Evolutionary conservation across 1,140 invertebrate genomes (phyloP), one percentile per base, ranked within the genome.

Genomic region (Manduca sexta): DNA sequence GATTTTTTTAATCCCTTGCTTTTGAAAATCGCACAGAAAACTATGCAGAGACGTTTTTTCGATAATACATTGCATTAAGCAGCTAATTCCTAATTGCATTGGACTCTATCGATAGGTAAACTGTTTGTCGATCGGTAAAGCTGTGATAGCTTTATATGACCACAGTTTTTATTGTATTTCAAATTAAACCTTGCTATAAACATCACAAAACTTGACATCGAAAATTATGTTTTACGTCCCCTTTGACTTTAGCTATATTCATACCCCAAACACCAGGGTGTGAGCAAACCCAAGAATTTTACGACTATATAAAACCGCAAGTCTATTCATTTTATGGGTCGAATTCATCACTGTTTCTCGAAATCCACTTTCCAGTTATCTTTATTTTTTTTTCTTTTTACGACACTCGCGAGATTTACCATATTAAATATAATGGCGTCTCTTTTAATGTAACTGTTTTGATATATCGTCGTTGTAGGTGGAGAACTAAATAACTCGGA

Each of bases 311-410:
- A 74, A 71, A 74, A 45, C 48, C 21, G 26, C 33, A 50, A 64
- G 57, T 68, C 64, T 72, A 72, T 69, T 69, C 61, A 69, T 66
- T 72, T 74, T 70, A 74, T 49, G 66, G 63, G 56, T 66, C 52
- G 65, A 67, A 73, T 73, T 73, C 64, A 75, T 75, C 69, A 73
- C 64, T 43, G 60, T 50, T 66, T 57, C 50, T 46, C 33, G 39
- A 56, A 68, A 60, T 64, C 56, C 39, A 47, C 56, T 56, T 69
- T 56, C 16, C 44, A 60, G 64, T 71, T 71, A 73, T 73, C 69
- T 75, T 75, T 69, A 65, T 67, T 57, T 62, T 62, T 43, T 43
- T 31, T 17, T 31, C 33, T 46, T 67, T 75, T 75, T 71, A 71
- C 53, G 61, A 55, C 40, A 52, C 40, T 29, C 60, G 44, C 59